phyloP scores from a whole-genome alignment of 2,113 vertebrate species.

The Dunckerocampus dactyliophorus region DNA sequence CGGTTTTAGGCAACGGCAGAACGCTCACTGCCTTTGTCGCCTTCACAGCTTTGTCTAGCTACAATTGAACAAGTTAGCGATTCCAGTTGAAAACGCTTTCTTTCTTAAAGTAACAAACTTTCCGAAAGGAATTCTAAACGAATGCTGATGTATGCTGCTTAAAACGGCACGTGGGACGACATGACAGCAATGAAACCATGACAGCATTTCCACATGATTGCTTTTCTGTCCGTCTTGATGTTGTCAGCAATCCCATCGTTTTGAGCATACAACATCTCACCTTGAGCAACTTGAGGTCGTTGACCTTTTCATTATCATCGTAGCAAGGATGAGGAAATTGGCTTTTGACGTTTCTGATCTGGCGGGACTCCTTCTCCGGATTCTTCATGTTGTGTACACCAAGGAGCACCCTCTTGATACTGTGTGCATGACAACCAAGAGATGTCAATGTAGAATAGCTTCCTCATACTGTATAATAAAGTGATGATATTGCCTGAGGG shows the following conservation, averaged over 20 bases:
- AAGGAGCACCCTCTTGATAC: constrained; percentile 40
- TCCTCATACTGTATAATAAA: too few relatives aligned
- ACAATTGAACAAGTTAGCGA: constrained; percentile 4
- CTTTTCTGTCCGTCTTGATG: too few relatives aligned
- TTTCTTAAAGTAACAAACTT: too few relatives aligned
- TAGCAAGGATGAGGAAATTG: constrained; percentile 42
- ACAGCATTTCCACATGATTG: too few relatives aligned
- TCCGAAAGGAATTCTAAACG: too few relatives aligned
- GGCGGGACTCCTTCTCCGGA: constrained; percentile 18
- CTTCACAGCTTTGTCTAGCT: constrained; percentile 52
- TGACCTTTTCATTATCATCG: background rate
- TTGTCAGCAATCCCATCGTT: background rate
- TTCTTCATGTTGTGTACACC: constrained; percentile 56
- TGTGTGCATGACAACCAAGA: constrained; percentile 6
- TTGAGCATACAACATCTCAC: constrained; percentile 24
- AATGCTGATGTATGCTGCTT: too few relatives aligned
- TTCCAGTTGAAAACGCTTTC: too few relatives aligned
- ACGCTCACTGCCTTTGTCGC: constrained; percentile 27
- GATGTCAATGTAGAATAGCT: too few relatives aligned
- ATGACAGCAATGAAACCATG: too few relatives aligned
- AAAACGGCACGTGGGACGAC: too few relatives aligned
- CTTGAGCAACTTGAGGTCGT: constrained; percentile 70
- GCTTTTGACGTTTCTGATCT: constrained; percentile 18
- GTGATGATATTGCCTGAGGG: too few relatives aligned
- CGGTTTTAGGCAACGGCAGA: background rate